A percentile compares a stretch with the other conserved stretches of the same genome.
These are phyloP conservation scores for Chloroceryle aenea DNA, from an alignment of 2,113 vertebrate genomes.

Conservation along the genomic window DNA sequence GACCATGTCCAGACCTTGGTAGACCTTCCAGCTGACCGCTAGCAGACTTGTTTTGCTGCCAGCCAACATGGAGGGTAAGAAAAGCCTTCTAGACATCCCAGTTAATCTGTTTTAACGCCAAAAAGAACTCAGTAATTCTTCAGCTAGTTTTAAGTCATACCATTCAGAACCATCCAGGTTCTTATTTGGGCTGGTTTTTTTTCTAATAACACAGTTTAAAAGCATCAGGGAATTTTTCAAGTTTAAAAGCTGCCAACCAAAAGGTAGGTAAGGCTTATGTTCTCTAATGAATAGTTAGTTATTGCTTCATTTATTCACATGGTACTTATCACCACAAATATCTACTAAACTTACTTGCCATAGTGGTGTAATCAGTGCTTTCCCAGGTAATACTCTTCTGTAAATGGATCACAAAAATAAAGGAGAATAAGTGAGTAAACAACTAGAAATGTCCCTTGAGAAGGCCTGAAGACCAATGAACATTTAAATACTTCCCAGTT, in stretches of 20 bases:
- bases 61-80: neutral
- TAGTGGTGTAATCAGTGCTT: neutral
- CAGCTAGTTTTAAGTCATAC: neutral
- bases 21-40: neutral
- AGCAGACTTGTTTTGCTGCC: neutral
- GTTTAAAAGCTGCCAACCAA: neutral
- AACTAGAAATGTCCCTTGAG: neutral
- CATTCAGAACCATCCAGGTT: neutral
- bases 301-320: neutral
- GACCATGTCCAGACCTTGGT: neutral
- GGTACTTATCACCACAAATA: neutral
- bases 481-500: neutral
- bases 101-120: neutral
- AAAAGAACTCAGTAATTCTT: neutral
- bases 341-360: neutral
- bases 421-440: neutral
- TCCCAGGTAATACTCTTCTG: neutral
- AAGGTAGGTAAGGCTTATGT: neutral
- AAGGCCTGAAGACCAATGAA: neutral
- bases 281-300: neutral
- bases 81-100: neutral
- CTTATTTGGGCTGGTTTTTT: neutral
- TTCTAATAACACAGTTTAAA: neutral
- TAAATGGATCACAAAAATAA: neutral
- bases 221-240: neutral